Percentiles rank a stretch among this genome's conserved stretches.
phyloP scores from a whole-genome alignment of 1,140 invertebrate genomes.

The Adoxophyes honmai region DNA sequence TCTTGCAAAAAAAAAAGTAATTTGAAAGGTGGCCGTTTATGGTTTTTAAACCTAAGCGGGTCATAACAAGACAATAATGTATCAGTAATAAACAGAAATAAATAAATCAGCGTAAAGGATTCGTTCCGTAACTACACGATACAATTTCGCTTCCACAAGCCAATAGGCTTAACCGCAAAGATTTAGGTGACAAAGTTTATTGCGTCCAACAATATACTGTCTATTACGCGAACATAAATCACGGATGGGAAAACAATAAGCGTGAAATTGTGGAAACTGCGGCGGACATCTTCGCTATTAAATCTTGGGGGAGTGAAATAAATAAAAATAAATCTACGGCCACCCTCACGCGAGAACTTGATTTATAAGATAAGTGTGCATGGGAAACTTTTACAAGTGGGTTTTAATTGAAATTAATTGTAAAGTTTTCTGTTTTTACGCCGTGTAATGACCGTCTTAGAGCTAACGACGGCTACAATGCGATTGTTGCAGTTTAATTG shows the following conservation, averaged over 20 bases:
- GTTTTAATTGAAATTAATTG: slow-evolving; percentile 52
- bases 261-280: slow-evolving; percentile 76
- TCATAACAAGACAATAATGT: no score
- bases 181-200: slow-evolving; percentile 75
- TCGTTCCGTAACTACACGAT: slow-evolving; percentile 13
- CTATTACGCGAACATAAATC: slow-evolving; percentile 73
- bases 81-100: no score
- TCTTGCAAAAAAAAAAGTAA: no score
- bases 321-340: slow-evolving; percentile 72
- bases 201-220: slow-evolving; percentile 68
- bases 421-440: neutral
- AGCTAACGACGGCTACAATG: no score
- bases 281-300: slow-evolving; percentile 67
- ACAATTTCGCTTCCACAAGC: slow-evolving; percentile 31
- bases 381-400: slow-evolving; percentile 25
- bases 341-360: slow-evolving; percentile 61
- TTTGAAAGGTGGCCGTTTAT: no score
- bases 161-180: slow-evolving; percentile 65
- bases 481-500: no score
- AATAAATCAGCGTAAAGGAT: slow-evolving; percentile 37
- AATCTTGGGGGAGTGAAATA: slow-evolving; percentile 73
- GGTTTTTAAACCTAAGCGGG: no score
- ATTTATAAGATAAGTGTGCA: slow-evolving; percentile 63
- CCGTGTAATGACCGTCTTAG: no score
- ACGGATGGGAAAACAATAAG: slow-evolving; percentile 77